These are phyloP conservation scores for Rhagium mordax DNA, from an alignment of 2,888 invertebrate species.

Conservation along the genomic window DNA sequence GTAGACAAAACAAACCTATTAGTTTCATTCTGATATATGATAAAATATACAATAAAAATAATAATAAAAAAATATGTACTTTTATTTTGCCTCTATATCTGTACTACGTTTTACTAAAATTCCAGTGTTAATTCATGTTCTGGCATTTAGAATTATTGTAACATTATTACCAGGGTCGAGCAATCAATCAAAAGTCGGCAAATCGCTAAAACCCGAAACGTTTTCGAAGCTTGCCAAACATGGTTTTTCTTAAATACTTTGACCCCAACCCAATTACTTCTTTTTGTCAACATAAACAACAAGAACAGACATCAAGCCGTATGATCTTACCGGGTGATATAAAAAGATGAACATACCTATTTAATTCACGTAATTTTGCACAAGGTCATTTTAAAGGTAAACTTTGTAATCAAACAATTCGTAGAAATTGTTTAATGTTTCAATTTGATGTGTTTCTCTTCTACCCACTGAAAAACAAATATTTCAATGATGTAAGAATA, in stretches of 20 bases:
- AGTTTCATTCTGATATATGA: no score
- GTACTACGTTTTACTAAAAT: no score
- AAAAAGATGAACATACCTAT: neutral
- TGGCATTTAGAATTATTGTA: neutral
- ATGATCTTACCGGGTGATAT: neutral
- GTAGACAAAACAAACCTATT: no score
- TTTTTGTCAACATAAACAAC: neutral
- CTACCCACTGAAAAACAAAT: slow-evolving; percentile 11
- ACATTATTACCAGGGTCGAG: neutral
- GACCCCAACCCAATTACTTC: neutral
- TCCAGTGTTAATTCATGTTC: neutral
- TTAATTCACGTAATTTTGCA: neutral
- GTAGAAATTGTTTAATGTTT: neutral
- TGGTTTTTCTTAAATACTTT: neutral
- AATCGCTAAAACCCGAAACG: neutral
- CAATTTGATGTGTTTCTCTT: neutral
- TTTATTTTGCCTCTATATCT: no score
- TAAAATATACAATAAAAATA: no score
- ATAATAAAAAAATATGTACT: no score
- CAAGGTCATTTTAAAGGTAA: neutral
- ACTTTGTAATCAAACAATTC: neutral
- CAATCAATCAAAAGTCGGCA: neutral
- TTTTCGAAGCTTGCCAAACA: neutral
- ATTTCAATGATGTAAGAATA: slow-evolving; percentile 20
- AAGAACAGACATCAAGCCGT: neutral